Evolutionary conservation across 2,888 invertebrate species (phyloP).

Genomic region (Watsonalla binaria): DNA sequence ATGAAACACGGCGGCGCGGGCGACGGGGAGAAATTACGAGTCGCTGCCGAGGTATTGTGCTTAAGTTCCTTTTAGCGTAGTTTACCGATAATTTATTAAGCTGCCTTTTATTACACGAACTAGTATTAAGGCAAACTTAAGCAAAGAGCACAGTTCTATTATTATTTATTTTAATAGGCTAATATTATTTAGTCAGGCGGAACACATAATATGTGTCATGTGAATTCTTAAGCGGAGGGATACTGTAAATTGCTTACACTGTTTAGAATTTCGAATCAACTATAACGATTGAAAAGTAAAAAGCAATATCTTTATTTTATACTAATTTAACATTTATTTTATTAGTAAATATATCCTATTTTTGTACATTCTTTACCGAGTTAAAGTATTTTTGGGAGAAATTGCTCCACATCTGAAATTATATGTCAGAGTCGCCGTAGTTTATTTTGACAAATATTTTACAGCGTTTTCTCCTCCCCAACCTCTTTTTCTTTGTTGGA

Average conservation of each 20-base stretch:
- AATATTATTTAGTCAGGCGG: too few species aligned
- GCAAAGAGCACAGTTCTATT: constrained; percentile 1
- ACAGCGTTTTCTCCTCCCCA: constrained; percentile 25
- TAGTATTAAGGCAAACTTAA: constrained; percentile 3
- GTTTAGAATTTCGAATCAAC: too few species aligned
- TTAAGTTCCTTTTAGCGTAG: constrained; percentile 40
- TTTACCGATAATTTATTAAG: constrained; percentile 33
- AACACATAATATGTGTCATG: too few species aligned
- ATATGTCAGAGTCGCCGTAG: neutral
- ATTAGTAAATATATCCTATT: too few species aligned
- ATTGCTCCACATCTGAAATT: too few species aligned
- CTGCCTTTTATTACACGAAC: constrained; percentile 15
- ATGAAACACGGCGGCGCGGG: constrained; percentile 14
- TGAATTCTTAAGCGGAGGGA: too few species aligned
- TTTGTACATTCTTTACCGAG: too few species aligned
- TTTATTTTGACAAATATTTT: constrained; percentile 7
- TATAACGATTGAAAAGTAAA: too few species aligned
- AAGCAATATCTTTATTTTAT: too few species aligned
- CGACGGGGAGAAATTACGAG: constrained; percentile 38
- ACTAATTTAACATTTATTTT: too few species aligned
- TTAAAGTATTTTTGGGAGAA: too few species aligned
- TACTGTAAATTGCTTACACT: too few species aligned
- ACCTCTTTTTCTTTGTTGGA: constrained; percentile 40
- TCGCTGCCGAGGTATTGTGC: constrained; percentile 36
- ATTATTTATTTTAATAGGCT: constrained; percentile 7